Evolutionary conservation across 1,140 invertebrate genomes (phyloP).

Genomic region (Tetranychus urticae): DNA sequence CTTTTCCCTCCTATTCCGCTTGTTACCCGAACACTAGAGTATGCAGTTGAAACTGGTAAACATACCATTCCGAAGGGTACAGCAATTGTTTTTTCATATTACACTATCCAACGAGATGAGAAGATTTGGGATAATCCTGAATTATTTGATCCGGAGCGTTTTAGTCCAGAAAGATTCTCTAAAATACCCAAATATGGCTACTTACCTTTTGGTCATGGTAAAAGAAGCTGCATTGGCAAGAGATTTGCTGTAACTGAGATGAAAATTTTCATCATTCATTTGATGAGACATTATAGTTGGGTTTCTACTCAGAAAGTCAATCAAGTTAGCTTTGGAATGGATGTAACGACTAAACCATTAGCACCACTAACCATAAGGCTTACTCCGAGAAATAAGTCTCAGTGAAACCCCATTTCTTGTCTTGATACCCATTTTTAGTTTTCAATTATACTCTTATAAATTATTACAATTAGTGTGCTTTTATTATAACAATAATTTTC

Average conservation of each 20-base stretch:
- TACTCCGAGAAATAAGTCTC: background rate
- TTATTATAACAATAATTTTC: too few relatives aligned
- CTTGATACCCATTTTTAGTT: too few relatives aligned
- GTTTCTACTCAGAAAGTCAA: background rate
- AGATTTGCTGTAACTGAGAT: background rate
- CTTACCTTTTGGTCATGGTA: background rate
- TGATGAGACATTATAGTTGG: background rate
- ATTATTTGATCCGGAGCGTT: slow-evolving; percentile 51
- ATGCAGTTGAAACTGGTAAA: slow-evolving; percentile 21
- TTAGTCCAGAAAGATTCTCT: slow-evolving; percentile 28
- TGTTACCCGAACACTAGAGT: background rate
- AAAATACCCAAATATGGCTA: slow-evolving; percentile 21
- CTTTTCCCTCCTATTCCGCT: background rate
- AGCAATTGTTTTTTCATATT: slow-evolving; percentile 27
- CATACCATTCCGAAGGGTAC: slow-evolving; percentile 53
- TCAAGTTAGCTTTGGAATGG: background rate
- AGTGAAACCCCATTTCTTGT: too few relatives aligned
- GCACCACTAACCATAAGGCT: background rate
- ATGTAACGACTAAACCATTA: background rate
- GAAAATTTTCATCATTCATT: background rate
- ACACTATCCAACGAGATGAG: background rate
- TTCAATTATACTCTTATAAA: too few relatives aligned
- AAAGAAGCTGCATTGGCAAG: background rate
- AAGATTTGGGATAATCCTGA: slow-evolving; percentile 34
- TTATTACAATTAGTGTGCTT: too few relatives aligned